Evolutionary conservation across 2,797 vertebrate genomes (phyloP), one percentile per base, ranked within the genome.

Genomic region (Rallus crepitans): DNA sequence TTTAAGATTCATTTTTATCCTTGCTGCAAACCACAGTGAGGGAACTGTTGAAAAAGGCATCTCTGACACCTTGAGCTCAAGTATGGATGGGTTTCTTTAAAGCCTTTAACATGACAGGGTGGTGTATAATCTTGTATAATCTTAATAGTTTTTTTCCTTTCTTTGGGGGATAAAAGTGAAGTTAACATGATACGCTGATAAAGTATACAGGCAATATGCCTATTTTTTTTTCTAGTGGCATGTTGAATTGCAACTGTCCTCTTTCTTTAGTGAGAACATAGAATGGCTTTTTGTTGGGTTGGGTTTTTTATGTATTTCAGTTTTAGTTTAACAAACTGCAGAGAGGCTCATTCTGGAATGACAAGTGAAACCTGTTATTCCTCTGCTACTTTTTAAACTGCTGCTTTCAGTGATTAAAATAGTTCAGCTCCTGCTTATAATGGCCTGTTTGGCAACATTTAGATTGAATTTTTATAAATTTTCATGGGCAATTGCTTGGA

Each of bases 351-450:
- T 76, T 95, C 82, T 89, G 57, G 71, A 90, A 72, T 20, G 35
- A 78, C 81, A 87, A 85, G 70, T 85, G 83, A 81, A 90, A 80
- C 81, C 76, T 97, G 79, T 85, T 94, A 69, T 73, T 94, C 61
- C 30, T 90, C 71, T 88, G 63, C 64, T 78, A 3, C 27, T 88
- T 72, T 88, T 91, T 69, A 47, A 83, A 19, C 25, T 90, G 55
- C 55, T 86, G 68, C 71, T 93, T 94, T 82, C 77, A 69, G 9
- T 80, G 72, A 57, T 83, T 81, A 86, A 79, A 93, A 82, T 75
- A 92, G 56, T 83, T 82, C 45, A 86, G 16, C 25, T 92, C 6
- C 45, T 75, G 27, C 48, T 86, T 91, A 63, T 50, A 63, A 39
- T 45, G n/a, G 17, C 30, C 39, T 90, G 5, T 57, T 94, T 64